These are phyloP conservation scores for Silurus asotus DNA, from an alignment of 2,113 vertebrate genomes.

Conservation along the genomic window DNA sequence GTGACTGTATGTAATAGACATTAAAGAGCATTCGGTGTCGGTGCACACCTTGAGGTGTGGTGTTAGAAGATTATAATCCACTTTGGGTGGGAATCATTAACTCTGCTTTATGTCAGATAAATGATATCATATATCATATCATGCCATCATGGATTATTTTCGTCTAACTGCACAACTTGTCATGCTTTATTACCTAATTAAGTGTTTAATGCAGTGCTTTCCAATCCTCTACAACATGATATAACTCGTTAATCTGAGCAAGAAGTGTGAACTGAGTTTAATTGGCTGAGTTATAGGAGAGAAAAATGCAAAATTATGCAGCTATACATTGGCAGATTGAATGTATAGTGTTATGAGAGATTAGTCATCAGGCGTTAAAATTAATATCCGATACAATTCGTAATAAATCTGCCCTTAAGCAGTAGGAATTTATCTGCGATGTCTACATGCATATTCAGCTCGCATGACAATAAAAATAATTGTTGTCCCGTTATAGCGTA, in stretches of 20 bases:
- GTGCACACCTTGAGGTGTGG: not conserved
- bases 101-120: no score
- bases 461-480: conserved; percentile 25
- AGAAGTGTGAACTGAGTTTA: not conserved
- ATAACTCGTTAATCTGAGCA: not conserved
- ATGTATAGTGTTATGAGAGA: not conserved
- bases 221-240: not conserved
- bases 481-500: conserved; percentile 17
- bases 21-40: not conserved
- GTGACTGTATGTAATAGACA: not conserved
- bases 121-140: no score
- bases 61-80: not conserved
- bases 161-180: not conserved
- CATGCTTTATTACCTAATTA: not conserved
- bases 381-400: not conserved
- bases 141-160: not conserved
- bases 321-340: not conserved
- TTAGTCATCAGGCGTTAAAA: not conserved
- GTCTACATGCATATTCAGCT: not conserved
- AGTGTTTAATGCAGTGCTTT: not conserved
- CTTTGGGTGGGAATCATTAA: not conserved
- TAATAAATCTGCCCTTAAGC: not conserved
- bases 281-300: not conserved
- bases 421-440: not conserved
- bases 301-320: not conserved